Evolutionary conservation across 2,888 invertebrate genomes (phyloP).

Genomic region (Silvanus unidentatus): DNA sequence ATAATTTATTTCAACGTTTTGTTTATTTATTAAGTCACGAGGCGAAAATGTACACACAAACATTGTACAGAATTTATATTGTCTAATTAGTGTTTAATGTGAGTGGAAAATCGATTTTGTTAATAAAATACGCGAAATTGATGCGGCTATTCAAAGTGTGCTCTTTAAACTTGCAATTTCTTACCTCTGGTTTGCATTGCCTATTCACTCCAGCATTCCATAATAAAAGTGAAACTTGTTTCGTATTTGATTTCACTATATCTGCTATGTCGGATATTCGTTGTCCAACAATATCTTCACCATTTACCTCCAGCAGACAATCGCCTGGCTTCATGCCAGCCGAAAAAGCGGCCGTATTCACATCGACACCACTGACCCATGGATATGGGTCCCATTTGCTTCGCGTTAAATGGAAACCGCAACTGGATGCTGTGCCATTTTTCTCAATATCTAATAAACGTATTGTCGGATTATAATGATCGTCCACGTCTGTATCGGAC

Average conservation of each 20-base stretch:
- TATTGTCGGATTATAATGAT: constrained; percentile 32
- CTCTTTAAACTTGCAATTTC: too few species aligned
- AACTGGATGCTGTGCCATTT: constrained; percentile 52
- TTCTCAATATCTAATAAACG: constrained; percentile 54
- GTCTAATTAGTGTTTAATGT: too few species aligned
- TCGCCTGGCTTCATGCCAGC: constrained; percentile 66
- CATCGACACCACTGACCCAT: constrained; percentile 66
- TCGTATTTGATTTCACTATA: constrained; percentile 45
- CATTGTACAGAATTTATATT: too few species aligned
- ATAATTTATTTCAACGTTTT: background rate
- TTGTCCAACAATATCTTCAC: constrained; percentile 50
- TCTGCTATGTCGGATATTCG: constrained; percentile 51
- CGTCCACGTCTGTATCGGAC: constrained; percentile 36
- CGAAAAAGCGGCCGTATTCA: constrained; percentile 55
- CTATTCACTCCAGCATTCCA: constrained; percentile 50
- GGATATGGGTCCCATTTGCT: constrained; percentile 79
- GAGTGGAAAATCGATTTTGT: too few species aligned
- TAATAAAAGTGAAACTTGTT: constrained; percentile 46
- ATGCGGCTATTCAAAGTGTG: too few species aligned
- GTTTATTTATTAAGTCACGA: too few species aligned
- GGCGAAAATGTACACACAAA: background rate
- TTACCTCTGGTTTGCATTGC: constrained; percentile 48
- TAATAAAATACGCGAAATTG: too few species aligned
- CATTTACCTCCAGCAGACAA: constrained; percentile 60
- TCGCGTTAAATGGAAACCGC: constrained; percentile 68